A percentile compares a stretch with the other conserved stretches of the same genome.
phyloP scores from a whole-genome alignment of 2,797 vertebrate genomes.

The Platalea minor region DNA sequence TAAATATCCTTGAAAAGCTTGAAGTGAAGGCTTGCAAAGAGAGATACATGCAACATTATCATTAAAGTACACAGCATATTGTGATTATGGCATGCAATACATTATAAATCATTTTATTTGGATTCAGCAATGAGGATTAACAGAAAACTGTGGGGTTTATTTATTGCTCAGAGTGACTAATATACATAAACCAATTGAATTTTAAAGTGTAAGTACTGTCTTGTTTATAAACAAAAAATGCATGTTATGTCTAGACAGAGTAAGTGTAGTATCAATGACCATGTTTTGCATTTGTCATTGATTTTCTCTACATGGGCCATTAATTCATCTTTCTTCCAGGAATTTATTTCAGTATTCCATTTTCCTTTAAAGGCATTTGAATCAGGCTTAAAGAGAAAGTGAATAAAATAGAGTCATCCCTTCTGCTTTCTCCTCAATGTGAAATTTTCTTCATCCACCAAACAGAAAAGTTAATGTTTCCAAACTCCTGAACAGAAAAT shows the following conservation, averaged over 20 bases:
- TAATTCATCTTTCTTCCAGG: not conserved
- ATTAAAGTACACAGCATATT: not conserved
- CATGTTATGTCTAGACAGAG: not conserved
- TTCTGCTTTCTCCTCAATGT: not conserved
- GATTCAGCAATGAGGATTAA: not conserved
- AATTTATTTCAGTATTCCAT: not conserved
- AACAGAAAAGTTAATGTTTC: not conserved
- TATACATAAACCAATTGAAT: not conserved
- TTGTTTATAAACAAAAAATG: not conserved
- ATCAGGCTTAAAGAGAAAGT: not conserved
- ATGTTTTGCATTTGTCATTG: not conserved
- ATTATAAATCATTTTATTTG: not conserved
- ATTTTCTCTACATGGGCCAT: not conserved
- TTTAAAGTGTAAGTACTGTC: not conserved
- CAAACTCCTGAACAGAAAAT: not conserved
- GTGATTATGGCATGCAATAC: not conserved
- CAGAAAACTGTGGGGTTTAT: not conserved
- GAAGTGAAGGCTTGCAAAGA: not conserved
- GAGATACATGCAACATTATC: not conserved
- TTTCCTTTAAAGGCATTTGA: not conserved
- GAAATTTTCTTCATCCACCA: not conserved
- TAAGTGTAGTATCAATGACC: not conserved
- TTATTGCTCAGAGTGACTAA: not conserved
- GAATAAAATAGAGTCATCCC: not conserved
- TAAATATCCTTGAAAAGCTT: not conserved